Percentiles rank a stretch among this genome's conserved stretches.
These are phyloP conservation scores for Cheilosia grossa DNA, from an alignment of 2,888 invertebrate genomes.

Conservation along the genomic window DNA sequence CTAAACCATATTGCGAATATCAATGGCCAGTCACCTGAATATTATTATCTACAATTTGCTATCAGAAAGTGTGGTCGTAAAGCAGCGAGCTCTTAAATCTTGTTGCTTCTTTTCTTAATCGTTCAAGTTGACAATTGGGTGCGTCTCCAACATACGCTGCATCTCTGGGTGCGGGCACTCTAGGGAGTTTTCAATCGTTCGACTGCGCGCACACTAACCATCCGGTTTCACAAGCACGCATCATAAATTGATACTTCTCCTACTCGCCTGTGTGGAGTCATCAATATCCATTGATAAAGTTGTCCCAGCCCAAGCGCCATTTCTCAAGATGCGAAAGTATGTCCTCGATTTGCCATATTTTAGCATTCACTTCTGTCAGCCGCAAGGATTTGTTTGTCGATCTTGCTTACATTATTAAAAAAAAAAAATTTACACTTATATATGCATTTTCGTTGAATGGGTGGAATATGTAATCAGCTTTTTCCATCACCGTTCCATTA, in stretches of 20 bases:
- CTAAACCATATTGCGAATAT: constrained; percentile 5
- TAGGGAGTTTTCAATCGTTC: constrained; percentile 27
- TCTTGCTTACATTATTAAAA: constrained; percentile 18
- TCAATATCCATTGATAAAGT: constrained; percentile 63
- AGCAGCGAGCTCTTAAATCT: constrained; percentile 15
- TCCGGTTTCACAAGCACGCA: constrained; percentile 55
- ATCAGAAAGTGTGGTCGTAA: constrained; percentile 30
- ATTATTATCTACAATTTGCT: constrained; percentile 25
- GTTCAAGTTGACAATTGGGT: constrained; percentile 54
- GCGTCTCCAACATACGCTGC: constrained; percentile 18
- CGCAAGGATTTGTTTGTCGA: constrained; percentile 55
- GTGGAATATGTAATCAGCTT: constrained; percentile 60
- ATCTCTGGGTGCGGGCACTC: neutral
- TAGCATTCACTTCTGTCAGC: constrained; percentile 66
- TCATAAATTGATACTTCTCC: constrained; percentile 58
- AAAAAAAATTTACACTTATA: neutral
- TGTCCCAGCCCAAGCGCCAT: constrained; percentile 56
- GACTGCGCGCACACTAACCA: constrained; percentile 1
- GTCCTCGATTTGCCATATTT: constrained; percentile 60
- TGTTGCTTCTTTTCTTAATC: constrained; percentile 26
- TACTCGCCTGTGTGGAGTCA: constrained; percentile 37
- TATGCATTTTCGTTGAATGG: constrained; percentile 21
- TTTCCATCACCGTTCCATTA: neutral
- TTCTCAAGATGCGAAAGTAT: constrained; percentile 41
- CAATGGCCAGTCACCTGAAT: constrained; percentile 1